phyloP scores from a whole-genome alignment of 1,140 invertebrate species.

The Hesperophylax magnus region DNA sequence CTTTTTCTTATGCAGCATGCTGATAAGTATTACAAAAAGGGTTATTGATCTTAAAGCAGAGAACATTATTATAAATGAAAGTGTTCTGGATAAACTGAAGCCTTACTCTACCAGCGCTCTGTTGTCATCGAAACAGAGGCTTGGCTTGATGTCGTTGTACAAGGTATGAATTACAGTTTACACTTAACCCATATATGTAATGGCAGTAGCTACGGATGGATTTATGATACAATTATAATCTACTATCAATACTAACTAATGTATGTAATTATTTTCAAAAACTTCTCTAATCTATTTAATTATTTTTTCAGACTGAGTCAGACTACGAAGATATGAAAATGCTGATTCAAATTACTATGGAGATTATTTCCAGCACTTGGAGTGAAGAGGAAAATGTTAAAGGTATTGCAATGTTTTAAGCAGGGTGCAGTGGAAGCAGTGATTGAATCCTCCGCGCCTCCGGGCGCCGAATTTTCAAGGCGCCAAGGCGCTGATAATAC shows the following conservation, averaged over 20 bases:
- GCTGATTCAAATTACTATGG: slow-evolving; percentile 45
- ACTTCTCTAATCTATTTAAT: slow-evolving; percentile 11
- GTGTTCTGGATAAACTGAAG: slow-evolving; percentile 53
- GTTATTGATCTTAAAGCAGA: slow-evolving; percentile 43
- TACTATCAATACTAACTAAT: neutral
- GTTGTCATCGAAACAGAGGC: slow-evolving; percentile 51
- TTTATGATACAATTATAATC: neutral
- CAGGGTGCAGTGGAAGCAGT: too few relatives aligned
- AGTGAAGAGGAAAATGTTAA: slow-evolving; percentile 8
- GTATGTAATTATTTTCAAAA: neutral
- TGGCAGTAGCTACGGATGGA: too few relatives aligned
- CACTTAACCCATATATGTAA: too few relatives aligned
- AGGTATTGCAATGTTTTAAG: slow-evolving; percentile 11
- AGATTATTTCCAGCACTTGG: slow-evolving; percentile 51
- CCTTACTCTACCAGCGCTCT: slow-evolving; percentile 41
- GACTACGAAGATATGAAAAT: slow-evolving; percentile 45
- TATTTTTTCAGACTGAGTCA: slow-evolving; percentile 44
- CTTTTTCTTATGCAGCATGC: slow-evolving; percentile 39
- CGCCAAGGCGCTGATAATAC: too few relatives aligned
- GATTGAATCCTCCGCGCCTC: too few relatives aligned
- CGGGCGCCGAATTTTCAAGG: too few relatives aligned
- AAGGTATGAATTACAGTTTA: slow-evolving; percentile 37
- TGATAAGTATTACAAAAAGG: slow-evolving; percentile 40
- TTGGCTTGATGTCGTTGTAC: slow-evolving; percentile 50
- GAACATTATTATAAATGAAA: slow-evolving; percentile 39